Base-by-base conservation (phyloP, 2,797 vertebrate species). In the Acipenser transmontanus region DNA sequence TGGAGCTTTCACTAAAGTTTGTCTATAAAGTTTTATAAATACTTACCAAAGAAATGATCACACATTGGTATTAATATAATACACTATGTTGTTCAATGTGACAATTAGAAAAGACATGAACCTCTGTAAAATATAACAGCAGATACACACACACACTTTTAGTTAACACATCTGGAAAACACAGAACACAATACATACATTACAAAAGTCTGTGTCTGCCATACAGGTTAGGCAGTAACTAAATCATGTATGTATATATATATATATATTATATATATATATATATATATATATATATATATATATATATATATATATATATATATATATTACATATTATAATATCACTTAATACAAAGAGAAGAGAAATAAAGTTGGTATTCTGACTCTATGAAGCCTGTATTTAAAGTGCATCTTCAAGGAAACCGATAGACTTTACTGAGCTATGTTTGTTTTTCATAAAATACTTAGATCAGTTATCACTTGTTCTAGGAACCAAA, bases 1-100 rank as follows among this genome's bases (percentile, higher is more conserved):
- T 13, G 7, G n/a, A 57, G 12, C 11, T 57, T 57, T 57, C 54
- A 57, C 54, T 57, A n/a, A 57, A 57, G 17, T 20, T 61, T 47
- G 17, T 61, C 60, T 61, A 61, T 34, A 61, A 61, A 61, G 17
- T 34, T 77, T 81, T 81, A 84, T 82, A 85, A 86, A 87, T 84
- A 84, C 34, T 81, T 84, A 84, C 81, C 82, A 82, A 81, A 85
- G 77, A 77, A 78, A 80, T 74, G 82, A 76, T 79, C 83, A 83
- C 83, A 84, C 81, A 73, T 77, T 78, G 84, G 87, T 87, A 89
- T 87, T 88, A 88, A 88, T 86, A 83, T 88, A 88, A 85, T 86
- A 87, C 85, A 82, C 72, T 14, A 80, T 85, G 83, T 72, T 81
- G 76, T 81, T 79, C 76, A 81, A 77, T 71, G 59, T 71, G 74